These are phyloP conservation scores for Nibea albiflora DNA, from an alignment of 2,113 vertebrate genomes.

Conservation along the genomic window DNA sequence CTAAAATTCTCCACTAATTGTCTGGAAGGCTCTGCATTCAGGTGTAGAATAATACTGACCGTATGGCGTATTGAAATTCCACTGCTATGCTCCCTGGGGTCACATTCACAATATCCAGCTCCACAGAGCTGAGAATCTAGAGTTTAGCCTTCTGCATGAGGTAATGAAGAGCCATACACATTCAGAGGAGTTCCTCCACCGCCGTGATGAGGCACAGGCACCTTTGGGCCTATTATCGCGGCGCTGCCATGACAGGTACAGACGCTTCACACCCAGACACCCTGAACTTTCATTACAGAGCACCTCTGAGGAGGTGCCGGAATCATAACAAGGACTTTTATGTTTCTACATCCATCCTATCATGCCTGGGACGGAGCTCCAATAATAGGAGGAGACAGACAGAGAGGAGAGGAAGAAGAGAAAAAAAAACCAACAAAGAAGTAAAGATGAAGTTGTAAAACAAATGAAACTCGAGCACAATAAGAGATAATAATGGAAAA, in stretches of 20 bases:
- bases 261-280: conserved; percentile 61
- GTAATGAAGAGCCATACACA: conserved; percentile 76
- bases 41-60: conserved; percentile 77
- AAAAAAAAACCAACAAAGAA: background rate
- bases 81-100: conserved; percentile 69
- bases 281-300: conserved; percentile 74
- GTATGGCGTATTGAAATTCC: conserved; percentile 73
- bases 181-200: conserved; percentile 66
- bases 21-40: conserved; percentile 78
- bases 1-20: conserved; percentile 80
- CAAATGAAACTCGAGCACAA: conserved; percentile 37
- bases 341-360: conserved; percentile 60
- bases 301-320: conserved; percentile 57
- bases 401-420: background rate
- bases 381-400: conserved; percentile 46
- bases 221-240: conserved; percentile 78
- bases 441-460: conserved; percentile 21
- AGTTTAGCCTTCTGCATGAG: conserved; percentile 76
- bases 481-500: conserved; percentile 48
- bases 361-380: conserved; percentile 38
- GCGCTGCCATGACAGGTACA: conserved; percentile 69
- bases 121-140: conserved; percentile 59
- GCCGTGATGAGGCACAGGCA: conserved; percentile 58
- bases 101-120: conserved; percentile 71
- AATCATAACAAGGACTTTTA: conserved; percentile 78